Conservation (phyloP, 2,113 vertebrate species). For the Oriolus oriolus region DNA sequence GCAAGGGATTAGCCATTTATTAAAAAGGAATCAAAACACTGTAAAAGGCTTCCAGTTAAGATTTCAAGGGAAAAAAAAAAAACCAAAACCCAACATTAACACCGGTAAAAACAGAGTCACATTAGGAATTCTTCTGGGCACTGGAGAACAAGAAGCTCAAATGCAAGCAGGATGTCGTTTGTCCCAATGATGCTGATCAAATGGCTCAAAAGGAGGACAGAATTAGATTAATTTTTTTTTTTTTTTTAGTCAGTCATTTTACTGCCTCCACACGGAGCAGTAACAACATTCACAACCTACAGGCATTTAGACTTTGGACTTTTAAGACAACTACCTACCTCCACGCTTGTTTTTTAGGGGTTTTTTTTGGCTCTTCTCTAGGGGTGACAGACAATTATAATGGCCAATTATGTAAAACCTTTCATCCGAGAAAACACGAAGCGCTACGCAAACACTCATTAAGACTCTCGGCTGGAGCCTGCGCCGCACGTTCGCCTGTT, state of each 20-base stretch:
- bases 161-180: background rate
- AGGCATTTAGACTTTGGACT: background rate
- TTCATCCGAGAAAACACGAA: slow-evolving; percentile 33
- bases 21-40: slow-evolving; percentile 46
- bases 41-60: slow-evolving; percentile 24
- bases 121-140: background rate
- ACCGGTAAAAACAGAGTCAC: background rate
- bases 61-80: background rate
- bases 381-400: slow-evolving; percentile 33
- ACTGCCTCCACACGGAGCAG: background rate
- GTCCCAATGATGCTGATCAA: background rate
- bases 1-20: slow-evolving; percentile 56
- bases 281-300: background rate
- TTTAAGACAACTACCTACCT: background rate
- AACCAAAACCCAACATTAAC: background rate
- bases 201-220: background rate
- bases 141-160: background rate
- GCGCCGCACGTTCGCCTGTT: background rate
- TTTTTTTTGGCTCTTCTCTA: background rate
- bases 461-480: background rate
- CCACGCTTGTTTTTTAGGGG: background rate
- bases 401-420: slow-evolving; percentile 40
- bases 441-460: background rate
- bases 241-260: background rate
- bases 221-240: background rate